Conservation (phyloP, 2,797 vertebrate genomes). For the Xiphorhynchus erythropygius region DNA sequence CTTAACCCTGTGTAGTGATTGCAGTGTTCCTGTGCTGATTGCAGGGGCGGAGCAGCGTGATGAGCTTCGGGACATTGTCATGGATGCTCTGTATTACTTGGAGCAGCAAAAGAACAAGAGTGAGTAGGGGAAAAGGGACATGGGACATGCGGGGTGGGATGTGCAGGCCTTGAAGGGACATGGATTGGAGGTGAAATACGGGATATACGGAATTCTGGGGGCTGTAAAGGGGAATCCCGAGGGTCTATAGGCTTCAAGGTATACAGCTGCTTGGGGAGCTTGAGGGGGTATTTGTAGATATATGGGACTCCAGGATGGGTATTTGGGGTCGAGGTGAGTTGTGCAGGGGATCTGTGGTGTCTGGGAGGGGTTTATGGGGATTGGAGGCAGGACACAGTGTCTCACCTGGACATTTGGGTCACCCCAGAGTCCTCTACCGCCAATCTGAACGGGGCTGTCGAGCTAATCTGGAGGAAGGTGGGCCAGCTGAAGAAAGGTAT, state of each 20-base stretch:
- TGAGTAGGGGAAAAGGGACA: not conserved
- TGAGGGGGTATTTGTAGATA: not conserved
- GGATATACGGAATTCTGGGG: not conserved
- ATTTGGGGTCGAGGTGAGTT: not conserved
- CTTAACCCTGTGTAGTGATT: not conserved
- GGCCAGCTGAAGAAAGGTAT: constrained; percentile 19
- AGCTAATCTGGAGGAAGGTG: not conserved
- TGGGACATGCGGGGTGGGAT: not conserved
- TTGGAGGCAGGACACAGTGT: not conserved
- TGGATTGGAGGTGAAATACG: not conserved
- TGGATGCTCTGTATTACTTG: not conserved
- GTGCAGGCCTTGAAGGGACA: not conserved
- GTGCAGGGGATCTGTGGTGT: not conserved
- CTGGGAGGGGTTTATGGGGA: not conserved
- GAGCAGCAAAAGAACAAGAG: not conserved
- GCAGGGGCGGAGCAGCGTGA: not conserved
- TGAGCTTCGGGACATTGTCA: not conserved
- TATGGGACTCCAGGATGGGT: not conserved
- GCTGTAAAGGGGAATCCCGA: not conserved
- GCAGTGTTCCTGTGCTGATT: not conserved
- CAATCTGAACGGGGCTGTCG: not conserved
- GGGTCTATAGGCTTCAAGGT: not conserved
- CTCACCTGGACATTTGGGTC: not conserved
- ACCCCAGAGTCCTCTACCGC: not conserved
- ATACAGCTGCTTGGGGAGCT: not conserved